phyloP scores from a whole-genome alignment of 2,113 vertebrate genomes.

The Oreochromis spilurus region DNA sequence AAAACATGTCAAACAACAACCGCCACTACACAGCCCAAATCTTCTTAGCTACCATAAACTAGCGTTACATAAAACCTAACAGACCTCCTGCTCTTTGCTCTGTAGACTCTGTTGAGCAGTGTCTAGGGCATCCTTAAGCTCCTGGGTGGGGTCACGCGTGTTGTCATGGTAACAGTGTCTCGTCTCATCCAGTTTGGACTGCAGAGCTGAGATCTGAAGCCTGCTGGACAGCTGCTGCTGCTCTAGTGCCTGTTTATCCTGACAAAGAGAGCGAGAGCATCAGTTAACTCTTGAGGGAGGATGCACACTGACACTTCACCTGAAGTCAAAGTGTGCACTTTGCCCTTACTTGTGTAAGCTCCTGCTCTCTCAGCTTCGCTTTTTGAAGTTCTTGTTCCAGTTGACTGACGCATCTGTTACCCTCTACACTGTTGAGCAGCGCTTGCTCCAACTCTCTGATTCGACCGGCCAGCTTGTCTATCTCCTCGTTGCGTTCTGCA shows the following conservation, averaged over 20 bases:
- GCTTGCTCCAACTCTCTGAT: constrained; percentile 80
- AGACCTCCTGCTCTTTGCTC: constrained; percentile 78
- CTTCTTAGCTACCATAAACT: neutral
- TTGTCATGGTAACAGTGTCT: constrained; percentile 70
- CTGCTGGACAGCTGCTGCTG: constrained; percentile 81
- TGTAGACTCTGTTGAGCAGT: constrained; percentile 67
- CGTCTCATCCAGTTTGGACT: constrained; percentile 81
- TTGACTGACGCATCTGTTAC: constrained; percentile 42
- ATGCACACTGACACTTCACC: neutral
- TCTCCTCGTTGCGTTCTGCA: constrained; percentile 80
- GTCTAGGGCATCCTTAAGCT: constrained; percentile 73
- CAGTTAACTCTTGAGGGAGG: neutral
- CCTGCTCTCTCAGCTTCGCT: constrained; percentile 73
- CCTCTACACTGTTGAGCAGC: constrained; percentile 58
- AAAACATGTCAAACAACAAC: neutral
- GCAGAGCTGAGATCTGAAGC: constrained; percentile 82
- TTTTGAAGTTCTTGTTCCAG: constrained; percentile 84
- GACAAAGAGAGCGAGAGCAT: neutral
- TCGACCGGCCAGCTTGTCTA: constrained; percentile 74
- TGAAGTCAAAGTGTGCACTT: neutral
- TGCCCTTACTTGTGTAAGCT: constrained; percentile 76
- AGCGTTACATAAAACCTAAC: neutral
- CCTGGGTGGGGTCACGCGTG: constrained; percentile 44
- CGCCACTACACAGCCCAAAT: neutral
- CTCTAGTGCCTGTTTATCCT: constrained; percentile 87